Evolutionary conservation across 2,113 vertebrate species (phyloP).

Genomic region (Chaetodon trifascialis): DNA sequence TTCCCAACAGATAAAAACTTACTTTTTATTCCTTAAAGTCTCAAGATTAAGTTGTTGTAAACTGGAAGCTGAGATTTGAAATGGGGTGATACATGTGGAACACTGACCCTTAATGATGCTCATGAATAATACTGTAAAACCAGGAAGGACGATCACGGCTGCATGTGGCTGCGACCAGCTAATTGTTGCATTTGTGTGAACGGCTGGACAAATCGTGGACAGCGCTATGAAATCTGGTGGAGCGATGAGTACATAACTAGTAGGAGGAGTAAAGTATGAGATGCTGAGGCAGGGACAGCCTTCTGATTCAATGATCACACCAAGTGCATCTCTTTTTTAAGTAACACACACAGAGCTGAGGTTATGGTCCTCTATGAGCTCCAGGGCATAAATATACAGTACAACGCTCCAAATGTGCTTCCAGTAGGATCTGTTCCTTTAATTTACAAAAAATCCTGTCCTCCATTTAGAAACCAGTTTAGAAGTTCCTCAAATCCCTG

Average conservation of each 20-base stretch:
- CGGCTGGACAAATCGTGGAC: not conserved
- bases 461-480: not conserved
- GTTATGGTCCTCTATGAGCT: not conserved
- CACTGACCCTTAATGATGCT: not conserved
- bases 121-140: not conserved
- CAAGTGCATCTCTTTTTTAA: conserved; percentile 24
- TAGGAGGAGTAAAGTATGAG: conserved; percentile 3
- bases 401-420: conserved; percentile 1
- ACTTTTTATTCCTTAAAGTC: not conserved
- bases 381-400: not conserved
- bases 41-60: not conserved
- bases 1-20: conserved; percentile 30
- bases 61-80: not conserved
- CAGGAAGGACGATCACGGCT: not conserved
- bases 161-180: conserved; percentile 1
- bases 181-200: conserved; percentile 19
- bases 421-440: conserved; percentile 12
- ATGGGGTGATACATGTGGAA: not conserved
- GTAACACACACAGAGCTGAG: not conserved
- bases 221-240: not conserved
- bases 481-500: not conserved
- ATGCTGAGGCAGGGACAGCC: not conserved
- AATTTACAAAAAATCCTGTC: not conserved
- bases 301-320: conserved; percentile 36
- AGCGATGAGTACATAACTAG: not conserved